Evolutionary conservation across 1,140 invertebrate genomes (phyloP).

Genomic region (Drosophila tristis): DNA sequence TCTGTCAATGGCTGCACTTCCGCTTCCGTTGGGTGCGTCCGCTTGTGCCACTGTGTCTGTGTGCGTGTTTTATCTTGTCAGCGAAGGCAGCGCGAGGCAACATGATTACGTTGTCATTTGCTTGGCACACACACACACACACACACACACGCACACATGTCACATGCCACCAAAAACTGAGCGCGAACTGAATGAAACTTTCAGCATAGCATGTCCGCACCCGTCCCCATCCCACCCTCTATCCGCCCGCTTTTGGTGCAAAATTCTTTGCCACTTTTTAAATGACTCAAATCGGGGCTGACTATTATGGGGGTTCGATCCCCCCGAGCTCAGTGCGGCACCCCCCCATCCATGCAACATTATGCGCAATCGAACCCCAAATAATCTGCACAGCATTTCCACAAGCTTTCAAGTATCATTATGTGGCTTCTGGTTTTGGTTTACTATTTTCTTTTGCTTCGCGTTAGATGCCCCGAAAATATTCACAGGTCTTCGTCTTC

Average conservation of each 20-base stretch:
- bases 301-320: neutral
- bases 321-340: no score
- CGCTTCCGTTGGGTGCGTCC: conserved; percentile 50
- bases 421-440: no score
- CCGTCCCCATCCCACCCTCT: neutral
- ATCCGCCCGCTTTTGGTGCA: no score
- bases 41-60: neutral
- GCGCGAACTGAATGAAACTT: conserved; percentile 11
- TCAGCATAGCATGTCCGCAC: neutral
- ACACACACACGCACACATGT: conserved; percentile 3
- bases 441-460: no score
- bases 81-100: conserved; percentile 18
- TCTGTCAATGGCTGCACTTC: conserved; percentile 76
- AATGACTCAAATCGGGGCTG: conserved; percentile 12
- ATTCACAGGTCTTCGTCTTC: conserved; percentile 2
- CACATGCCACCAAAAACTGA: neutral
- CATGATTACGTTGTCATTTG: conserved; percentile 70
- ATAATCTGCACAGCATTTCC: neutral
- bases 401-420: no score
- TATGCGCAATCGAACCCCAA: neutral
- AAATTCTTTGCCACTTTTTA: neutral
- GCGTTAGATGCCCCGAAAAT: neutral
- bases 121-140: conserved; percentile 5
- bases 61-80: conserved; percentile 58
- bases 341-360: no score